Base-by-base conservation (phyloP, 53 echinoderm and acorn worm species). In the Stichopus horrens region DNA sequence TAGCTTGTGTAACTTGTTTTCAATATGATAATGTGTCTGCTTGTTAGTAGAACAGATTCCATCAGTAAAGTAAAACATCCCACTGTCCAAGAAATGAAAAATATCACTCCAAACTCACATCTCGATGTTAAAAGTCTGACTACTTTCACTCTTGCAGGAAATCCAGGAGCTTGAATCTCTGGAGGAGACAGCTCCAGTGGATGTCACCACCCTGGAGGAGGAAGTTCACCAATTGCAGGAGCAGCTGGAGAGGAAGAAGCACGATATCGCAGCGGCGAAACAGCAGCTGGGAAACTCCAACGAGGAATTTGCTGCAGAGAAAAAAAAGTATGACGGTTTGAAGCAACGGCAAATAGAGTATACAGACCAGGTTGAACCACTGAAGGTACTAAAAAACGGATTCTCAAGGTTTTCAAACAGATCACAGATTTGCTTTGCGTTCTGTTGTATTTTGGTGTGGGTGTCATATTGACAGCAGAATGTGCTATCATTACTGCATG, bases 131-230 rank as follows among this genome's bases (percentile, higher is more conserved):
- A n/a, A n/a, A n/a, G n/a, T n/a, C n/a, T n/a, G n/a, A n/a, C n/a
- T n/a, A n/a, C n/a, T n/a, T n/a, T n/a, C n/a, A n/a, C n/a, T n/a
- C n/a, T n/a, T n/a, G n/a, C 87, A 97, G 97, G 93, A 95, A 58
- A 92, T 95, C 8, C 86, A 90, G 14, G 92, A 94, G 81, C 88
- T 98, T 8, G 91, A 94, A 55, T 81, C 91, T 5, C 21, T 90
- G 0, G 95, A 95, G 71, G 95, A 95, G 14, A 74, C 89, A 0
- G 91, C 95, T 16, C 93, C 93, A 5, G 89, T 93, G 16, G 95
- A 95, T 55, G 94, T 95, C 6, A 93, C 88, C 23, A 92, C 95
- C 21, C 83, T 97, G 54, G 97, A 97, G 87, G 97, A 92, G 55
- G 98, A 98, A 53, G 95, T 95, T 5, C 78, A 85, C 13, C 93